Evolutionary conservation across 2,888 invertebrate species (phyloP).

Genomic region (Tortrix viridana): DNA sequence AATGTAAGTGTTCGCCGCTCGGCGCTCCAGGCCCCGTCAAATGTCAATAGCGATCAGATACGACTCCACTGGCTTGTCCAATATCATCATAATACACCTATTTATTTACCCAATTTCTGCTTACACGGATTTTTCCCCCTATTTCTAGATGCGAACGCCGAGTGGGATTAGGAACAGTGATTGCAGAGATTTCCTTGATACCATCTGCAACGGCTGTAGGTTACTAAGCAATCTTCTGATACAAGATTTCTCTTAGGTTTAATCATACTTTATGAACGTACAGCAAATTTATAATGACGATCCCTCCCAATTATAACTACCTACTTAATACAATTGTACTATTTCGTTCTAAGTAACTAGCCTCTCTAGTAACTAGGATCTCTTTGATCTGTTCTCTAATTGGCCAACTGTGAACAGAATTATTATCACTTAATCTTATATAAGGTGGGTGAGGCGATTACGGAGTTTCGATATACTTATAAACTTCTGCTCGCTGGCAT

Average conservation of each 20-base stretch:
- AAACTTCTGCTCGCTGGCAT: too few species aligned
- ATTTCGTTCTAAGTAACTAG: too few species aligned
- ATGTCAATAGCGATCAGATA: slow-evolving; percentile 63
- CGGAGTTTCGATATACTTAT: too few species aligned
- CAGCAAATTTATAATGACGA: background rate
- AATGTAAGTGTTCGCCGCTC: slow-evolving; percentile 70
- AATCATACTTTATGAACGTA: background rate
- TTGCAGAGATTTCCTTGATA: slow-evolving; percentile 27
- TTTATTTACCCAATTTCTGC: slow-evolving; percentile 15
- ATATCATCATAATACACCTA: slow-evolving; percentile 16
- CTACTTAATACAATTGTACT: too few species aligned
- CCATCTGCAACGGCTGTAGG: slow-evolving; percentile 23
- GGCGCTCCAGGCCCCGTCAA: slow-evolving; percentile 55
- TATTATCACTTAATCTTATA: background rate
- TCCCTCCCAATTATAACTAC: too few species aligned
- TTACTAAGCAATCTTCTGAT: slow-evolving; percentile 15
- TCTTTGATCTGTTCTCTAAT: background rate
- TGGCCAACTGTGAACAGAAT: background rate
- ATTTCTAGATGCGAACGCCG: slow-evolving; percentile 14
- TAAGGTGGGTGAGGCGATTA: too few species aligned
- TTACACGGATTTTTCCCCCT: background rate
- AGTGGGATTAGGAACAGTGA: slow-evolving; percentile 24
- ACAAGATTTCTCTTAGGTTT: slow-evolving; percentile 7
- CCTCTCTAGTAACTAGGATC: background rate
- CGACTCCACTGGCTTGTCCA: slow-evolving; percentile 24